Conservation (phyloP, 2,113 vertebrate genomes). For the Prunella fulvescens region DNA sequence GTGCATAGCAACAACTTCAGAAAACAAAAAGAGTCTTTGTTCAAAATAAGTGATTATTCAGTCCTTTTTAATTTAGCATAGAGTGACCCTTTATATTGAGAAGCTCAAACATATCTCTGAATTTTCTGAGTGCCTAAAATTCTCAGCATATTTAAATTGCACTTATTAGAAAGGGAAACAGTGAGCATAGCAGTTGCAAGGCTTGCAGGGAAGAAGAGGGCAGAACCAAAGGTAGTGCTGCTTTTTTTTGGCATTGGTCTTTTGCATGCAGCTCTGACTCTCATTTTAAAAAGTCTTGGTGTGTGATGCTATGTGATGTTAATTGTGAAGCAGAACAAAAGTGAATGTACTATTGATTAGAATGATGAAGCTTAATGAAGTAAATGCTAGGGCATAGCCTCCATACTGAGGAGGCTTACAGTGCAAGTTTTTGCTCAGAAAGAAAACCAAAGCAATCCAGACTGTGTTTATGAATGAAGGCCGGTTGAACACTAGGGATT, state of each 20-base stretch:
- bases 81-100: conserved; percentile 27
- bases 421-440: background rate
- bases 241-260: background rate
- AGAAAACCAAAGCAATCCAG: background rate
- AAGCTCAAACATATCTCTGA: background rate
- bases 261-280: background rate
- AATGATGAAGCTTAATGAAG: background rate
- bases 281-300: background rate
- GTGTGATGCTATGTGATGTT: background rate
- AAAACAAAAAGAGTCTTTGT: conserved; percentile 57
- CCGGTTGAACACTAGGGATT: background rate
- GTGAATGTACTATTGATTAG: background rate
- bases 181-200: background rate
- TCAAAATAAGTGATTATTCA: conserved; percentile 45
- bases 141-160: background rate
- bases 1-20: conserved; percentile 36
- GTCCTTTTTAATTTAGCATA: conserved; percentile 29
- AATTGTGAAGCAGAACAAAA: background rate
- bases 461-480: background rate
- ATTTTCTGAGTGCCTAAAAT: conserved; percentile 23
- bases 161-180: background rate
- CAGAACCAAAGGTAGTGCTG: background rate
- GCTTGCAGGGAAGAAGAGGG: background rate
- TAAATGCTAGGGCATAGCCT: background rate
- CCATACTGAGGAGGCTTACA: background rate